Evolutionary conservation across 2,113 vertebrate species (phyloP), one percentile per base, ranked within the genome.

Genomic region (Genyomyrus donnyi): DNA sequence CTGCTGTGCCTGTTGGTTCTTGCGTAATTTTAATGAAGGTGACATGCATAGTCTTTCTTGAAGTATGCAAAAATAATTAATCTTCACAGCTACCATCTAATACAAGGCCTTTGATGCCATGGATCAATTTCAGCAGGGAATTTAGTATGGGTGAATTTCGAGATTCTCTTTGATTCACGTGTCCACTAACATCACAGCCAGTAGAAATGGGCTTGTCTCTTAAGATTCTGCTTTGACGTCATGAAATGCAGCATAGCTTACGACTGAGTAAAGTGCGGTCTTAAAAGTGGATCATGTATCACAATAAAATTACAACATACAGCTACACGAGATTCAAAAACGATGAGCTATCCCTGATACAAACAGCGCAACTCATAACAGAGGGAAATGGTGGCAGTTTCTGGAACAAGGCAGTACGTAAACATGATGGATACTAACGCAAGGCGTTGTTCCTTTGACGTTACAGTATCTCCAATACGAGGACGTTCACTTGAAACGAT

Each of bases 251-350:
- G 58, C 48, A 90, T 90, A 74, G 50, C 5, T 86, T 31, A 46
- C 4, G 45, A 53, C 42, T 10, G 53, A 85, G 35, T 56, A 56
- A 85, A 52, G 45, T 87, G 74, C 70, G 35, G 89, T 4, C 62
- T 50, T 74, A 88, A 87, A 80, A 53, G 31, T 74, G 48, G 27
- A 58, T n/a, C 13, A 53, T 21, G 86, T 53, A 88, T 77, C 87
- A 88, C 83, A 66, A 49, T 42, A 66, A 27, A 90, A 80, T 77
- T 88, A 90, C 83, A 66, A 66, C 8, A 66, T 27, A 90, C 85
- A 62, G 53, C 15, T 24, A 90, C 62, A 90, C 13, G 11, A 77
- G 70, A 53, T 53, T 52, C 85, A 53, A 88, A 70, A 49, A 87
- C 10, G 19, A n/a, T 17, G 39, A 45, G 21, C 84, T 74, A 56